Percentiles rank a stretch among this genome's conserved stretches.
These are phyloP conservation scores for Liodrosophila aerea DNA, from an alignment of 2,888 invertebrate species.

Conservation along the genomic window DNA sequence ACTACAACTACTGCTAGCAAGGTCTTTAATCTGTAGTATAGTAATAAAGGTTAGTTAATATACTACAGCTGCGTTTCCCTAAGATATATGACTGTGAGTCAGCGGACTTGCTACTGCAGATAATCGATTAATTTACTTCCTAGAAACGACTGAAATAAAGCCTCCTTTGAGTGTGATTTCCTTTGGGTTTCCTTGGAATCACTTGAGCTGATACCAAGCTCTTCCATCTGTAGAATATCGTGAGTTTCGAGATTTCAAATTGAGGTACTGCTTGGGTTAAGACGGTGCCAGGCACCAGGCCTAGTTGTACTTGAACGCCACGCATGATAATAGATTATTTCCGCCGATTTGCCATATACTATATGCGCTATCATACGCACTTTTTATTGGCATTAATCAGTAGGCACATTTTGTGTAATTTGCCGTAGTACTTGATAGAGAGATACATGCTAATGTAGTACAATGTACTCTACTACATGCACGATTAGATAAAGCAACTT, in stretches of 20 bases:
- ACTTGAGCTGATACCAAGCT: too few relatives aligned
- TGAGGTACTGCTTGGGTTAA: conserved; percentile 45
- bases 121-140: too few relatives aligned
- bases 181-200: too few relatives aligned
- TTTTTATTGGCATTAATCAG: conserved; percentile 44
- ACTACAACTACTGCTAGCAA: too few relatives aligned
- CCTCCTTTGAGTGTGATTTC: too few relatives aligned
- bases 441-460: conserved; percentile 5
- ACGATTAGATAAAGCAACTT: conserved; percentile 20
- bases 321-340: conserved; percentile 57
- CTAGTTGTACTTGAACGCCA: conserved; percentile 7
- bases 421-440: background rate
- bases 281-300: conserved; percentile 59
- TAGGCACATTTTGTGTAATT: conserved; percentile 31
- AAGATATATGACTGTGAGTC: too few relatives aligned
- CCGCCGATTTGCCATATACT: conserved; percentile 46
- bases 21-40: too few relatives aligned
- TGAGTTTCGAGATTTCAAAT: too few relatives aligned
- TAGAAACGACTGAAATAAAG: too few relatives aligned
- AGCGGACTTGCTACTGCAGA: background rate
- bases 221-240: too few relatives aligned
- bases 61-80: too few relatives aligned
- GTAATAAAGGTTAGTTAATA: too few relatives aligned
- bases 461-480: conserved; percentile 9
- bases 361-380: conserved; percentile 40